Conservation (phyloP, 2,888 invertebrate species). For the Corythucha ciliata region DNA sequence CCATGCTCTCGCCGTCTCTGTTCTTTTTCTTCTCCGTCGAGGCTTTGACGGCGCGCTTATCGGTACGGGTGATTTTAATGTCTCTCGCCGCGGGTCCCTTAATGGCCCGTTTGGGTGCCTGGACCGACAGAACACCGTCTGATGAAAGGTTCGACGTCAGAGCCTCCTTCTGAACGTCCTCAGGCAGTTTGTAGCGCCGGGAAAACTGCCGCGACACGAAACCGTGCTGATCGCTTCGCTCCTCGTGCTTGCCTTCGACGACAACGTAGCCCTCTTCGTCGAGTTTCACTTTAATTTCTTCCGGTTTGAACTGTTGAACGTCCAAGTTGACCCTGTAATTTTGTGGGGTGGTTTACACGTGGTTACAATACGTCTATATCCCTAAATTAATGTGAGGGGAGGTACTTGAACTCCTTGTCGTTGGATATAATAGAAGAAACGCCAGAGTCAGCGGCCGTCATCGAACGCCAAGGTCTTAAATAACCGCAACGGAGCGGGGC, state of each 20-base stretch:
- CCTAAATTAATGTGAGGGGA: too few relatives aligned
- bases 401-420: conserved; percentile 37
- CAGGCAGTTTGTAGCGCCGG: conserved; percentile 42
- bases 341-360: conserved; percentile 25
- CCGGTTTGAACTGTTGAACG: conserved; percentile 43
- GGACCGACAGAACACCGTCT: conserved; percentile 41
- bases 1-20: too few relatives aligned
- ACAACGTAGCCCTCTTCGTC: conserved; percentile 40
- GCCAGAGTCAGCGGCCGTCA: conserved; percentile 31
- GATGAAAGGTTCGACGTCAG: conserved; percentile 41
- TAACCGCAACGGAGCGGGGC: conserved; percentile 24
- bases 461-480: conserved; percentile 31
- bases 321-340: conserved; percentile 39
- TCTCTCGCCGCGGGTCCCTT: too few relatives aligned
- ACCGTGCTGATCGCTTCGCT: conserved; percentile 42
- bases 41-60: too few relatives aligned
- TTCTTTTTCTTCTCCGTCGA: too few relatives aligned
- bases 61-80: too few relatives aligned
- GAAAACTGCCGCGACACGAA: conserved; percentile 34
- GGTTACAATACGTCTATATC: too few relatives aligned
- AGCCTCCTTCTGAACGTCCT: conserved; percentile 40
- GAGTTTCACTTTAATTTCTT: conserved; percentile 43
- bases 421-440: conserved; percentile 31
- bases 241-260: conserved; percentile 43
- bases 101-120: conserved; percentile 28